Evolutionary conservation across 2,797 vertebrate genomes (phyloP).

Genomic region (Sebastes cheni): DNA sequence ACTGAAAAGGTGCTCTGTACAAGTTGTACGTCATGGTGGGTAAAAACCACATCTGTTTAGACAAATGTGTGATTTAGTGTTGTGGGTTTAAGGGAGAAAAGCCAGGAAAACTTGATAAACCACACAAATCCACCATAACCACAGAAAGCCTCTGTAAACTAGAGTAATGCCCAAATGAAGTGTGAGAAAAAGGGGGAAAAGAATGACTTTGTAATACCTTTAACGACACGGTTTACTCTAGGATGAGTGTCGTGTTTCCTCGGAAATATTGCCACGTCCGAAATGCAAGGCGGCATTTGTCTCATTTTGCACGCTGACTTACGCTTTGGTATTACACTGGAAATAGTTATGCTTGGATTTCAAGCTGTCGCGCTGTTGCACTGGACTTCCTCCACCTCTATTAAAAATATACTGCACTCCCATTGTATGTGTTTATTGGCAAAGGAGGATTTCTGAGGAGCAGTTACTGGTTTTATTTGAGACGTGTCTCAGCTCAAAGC

Average conservation of each 20-base stretch:
- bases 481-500: not conserved
- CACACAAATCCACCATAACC: conserved; percentile 80
- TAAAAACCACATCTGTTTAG: conserved; percentile 73
- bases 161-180: conserved; percentile 83
- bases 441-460: conserved; percentile 11
- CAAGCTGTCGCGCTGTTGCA: conserved; percentile 59
- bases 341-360: conserved; percentile 84
- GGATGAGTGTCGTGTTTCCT: conserved; percentile 83
- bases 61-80: conserved; percentile 76
- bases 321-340: conserved; percentile 76
- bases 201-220: conserved; percentile 83
- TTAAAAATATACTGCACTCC: conserved; percentile 34
- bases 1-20: conserved; percentile 42
- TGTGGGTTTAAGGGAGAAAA: conserved; percentile 65
- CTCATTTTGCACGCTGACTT: conserved; percentile 82
- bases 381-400: conserved; percentile 46
- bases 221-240: conserved; percentile 82
- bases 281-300: conserved; percentile 81
- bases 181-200: conserved; percentile 85
- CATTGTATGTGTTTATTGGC: conserved; percentile 35
- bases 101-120: conserved; percentile 82
- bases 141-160: conserved; percentile 76
- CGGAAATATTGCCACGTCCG: conserved; percentile 77
- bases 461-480: conserved; percentile 27
- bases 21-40: conserved; percentile 42